Evolutionary conservation across 2,113 vertebrate species (phyloP).

Genomic region (Ginglymostoma cirratum): DNA sequence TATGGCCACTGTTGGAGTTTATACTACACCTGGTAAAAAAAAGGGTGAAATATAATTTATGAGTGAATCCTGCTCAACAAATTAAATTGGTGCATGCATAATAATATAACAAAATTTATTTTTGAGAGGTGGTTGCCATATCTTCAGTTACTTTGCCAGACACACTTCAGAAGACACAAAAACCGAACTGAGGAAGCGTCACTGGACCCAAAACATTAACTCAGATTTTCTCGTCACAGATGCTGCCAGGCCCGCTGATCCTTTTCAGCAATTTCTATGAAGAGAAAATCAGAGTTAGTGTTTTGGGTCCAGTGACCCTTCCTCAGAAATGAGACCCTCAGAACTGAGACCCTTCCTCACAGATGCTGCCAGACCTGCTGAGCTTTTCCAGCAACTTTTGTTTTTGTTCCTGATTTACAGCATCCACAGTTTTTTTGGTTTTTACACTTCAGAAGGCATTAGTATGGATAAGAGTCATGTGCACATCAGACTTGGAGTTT

Average conservation of each 20-base stretch:
- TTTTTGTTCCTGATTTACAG: no score
- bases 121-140: not conserved
- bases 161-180: not conserved
- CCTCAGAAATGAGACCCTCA: no score
- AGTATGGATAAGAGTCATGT: not conserved
- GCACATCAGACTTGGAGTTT: not conserved
- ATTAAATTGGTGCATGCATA: not conserved
- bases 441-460: not conserved
- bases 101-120: not conserved
- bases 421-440: not conserved
- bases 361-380: no score
- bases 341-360: no score
- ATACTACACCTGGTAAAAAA: not conserved
- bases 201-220: no score
- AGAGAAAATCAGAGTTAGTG: no score
- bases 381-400: no score
- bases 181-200: no score
- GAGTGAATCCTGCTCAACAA: not conserved
- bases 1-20: not conserved
- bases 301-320: no score
- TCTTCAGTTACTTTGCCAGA: not conserved
- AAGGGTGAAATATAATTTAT: not conserved
- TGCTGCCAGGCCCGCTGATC: no score
- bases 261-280: no score
- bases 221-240: no score